A percentile compares a stretch with the other conserved stretches of the same genome.
phyloP scores from a whole-genome alignment of 2,888 invertebrate genomes.

The Philopedon plagiatum region DNA sequence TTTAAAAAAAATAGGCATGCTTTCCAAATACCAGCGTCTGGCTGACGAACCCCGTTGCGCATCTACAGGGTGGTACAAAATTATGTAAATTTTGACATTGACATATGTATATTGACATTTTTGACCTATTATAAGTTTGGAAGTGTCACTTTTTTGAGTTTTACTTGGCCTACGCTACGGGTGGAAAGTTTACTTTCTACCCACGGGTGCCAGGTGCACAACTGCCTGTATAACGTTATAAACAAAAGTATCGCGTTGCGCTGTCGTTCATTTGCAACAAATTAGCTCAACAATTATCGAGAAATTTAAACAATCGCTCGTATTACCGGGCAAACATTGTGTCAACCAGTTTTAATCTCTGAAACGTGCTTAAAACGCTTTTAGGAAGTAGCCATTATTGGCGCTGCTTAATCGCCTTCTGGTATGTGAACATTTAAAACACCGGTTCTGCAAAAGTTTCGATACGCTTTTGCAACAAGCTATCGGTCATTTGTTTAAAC shows the following conservation, averaged over 20 bases:
- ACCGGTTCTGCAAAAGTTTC: conserved; percentile 21
- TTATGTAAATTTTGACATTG: too few relatives aligned
- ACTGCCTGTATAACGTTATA: too few relatives aligned
- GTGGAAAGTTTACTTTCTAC: too few relatives aligned
- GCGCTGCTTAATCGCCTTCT: conserved; percentile 33
- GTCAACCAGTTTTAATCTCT: conserved; percentile 45
- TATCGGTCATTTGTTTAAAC: conserved; percentile 21
- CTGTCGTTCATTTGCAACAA: conserved; percentile 40
- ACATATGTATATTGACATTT: too few relatives aligned
- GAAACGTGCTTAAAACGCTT: conserved; percentile 41
- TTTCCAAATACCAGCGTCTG: too few relatives aligned
- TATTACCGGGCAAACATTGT: conserved; percentile 42
- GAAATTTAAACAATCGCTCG: conserved; percentile 44
- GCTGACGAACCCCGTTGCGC: too few relatives aligned
- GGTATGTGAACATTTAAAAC: conserved; percentile 35
- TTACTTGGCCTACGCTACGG: too few relatives aligned
- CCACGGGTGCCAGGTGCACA: too few relatives aligned
- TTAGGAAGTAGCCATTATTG: conserved; percentile 27
- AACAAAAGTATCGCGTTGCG: background rate
- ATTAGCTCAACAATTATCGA: conserved; percentile 31
- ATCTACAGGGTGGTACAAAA: too few relatives aligned
- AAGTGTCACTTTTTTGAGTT: too few relatives aligned
- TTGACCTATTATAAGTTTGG: too few relatives aligned
- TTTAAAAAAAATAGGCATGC: background rate
- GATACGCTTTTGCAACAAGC: conserved; percentile 3